Percentiles rank a stretch among this genome's conserved stretches.
Evolutionary conservation across 1,140 invertebrate genomes (phyloP).

Genomic region (Lordiphosa stackelbergi): DNA sequence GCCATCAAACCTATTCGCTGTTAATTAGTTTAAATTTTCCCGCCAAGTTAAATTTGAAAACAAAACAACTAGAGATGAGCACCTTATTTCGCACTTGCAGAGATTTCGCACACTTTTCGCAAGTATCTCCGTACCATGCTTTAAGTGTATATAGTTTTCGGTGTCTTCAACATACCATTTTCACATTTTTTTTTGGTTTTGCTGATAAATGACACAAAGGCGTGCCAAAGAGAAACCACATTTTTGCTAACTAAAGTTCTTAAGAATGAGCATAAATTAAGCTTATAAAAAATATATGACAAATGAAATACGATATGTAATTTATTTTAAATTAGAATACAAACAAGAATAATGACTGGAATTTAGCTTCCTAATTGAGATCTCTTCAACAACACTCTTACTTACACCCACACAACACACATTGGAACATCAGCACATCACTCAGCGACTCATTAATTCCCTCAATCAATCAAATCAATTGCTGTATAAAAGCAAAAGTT

Average conservation of each 20-base stretch:
- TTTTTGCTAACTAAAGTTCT: conserved; percentile 23
- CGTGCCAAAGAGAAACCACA: conserved; percentile 19
- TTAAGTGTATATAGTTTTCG: no score
- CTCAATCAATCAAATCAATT: conserved; percentile 43
- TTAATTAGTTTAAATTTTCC: no score
- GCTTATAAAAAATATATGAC: conserved; percentile 16
- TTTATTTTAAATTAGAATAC: conserved; percentile 35
- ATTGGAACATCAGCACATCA: conserved; percentile 15
- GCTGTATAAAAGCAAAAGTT: conserved; percentile 62
- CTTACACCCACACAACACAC: conserved; percentile 15
- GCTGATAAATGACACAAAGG: conserved; percentile 37
- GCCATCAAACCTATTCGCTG: no score
- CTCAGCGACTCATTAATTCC: conserved; percentile 25
- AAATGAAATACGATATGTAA: conserved; percentile 41
- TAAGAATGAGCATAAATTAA: conserved; percentile 44
- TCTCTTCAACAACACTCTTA: conserved; percentile 33
- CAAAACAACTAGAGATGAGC: no score
- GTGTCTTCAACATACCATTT: no score
- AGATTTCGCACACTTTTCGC: no score
- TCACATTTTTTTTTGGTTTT: background rate
- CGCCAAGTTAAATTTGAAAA: no score
- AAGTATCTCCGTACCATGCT: no score
- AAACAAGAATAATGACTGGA: conserved; percentile 26
- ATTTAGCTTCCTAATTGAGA: conserved; percentile 51
- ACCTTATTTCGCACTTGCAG: no score